Evolutionary conservation across 2,113 vertebrate genomes (phyloP).

Genomic region (Plecotus auritus): DNA sequence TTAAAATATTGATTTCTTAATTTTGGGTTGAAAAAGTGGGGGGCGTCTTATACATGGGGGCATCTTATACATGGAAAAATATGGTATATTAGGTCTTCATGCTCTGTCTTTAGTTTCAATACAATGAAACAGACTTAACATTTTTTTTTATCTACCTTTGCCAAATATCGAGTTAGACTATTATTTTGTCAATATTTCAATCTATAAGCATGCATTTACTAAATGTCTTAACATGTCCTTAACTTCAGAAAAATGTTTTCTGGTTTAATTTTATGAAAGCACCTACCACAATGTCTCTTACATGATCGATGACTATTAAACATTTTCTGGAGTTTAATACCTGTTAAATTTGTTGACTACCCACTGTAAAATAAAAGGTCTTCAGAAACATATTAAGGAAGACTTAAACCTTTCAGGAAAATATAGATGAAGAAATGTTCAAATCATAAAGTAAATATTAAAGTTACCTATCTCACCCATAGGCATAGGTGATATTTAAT

Average conservation of each 20-base stretch:
- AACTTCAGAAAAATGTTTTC: not conserved
- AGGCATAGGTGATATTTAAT: not conserved
- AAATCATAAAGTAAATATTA: not conserved
- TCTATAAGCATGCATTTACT: not conserved
- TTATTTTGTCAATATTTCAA: not conserved
- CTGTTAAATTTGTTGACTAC: not conserved
- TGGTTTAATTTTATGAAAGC: not conserved
- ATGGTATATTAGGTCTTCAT: not conserved
- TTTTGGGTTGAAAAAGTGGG: no score
- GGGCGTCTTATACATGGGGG: no score
- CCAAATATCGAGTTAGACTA: not conserved
- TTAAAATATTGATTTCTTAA: no score
- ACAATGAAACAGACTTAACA: not conserved
- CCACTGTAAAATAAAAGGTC: not conserved
- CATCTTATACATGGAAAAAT: no score
- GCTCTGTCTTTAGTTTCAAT: not conserved
- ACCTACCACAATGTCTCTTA: not conserved
- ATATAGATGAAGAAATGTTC: not conserved
- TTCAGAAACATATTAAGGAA: conserved; percentile 15
- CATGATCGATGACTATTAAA: not conserved
- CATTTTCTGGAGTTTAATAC: not conserved
- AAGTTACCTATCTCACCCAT: not conserved
- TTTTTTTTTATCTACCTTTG: not conserved
- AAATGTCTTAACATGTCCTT: not conserved
- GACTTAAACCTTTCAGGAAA: not conserved